Evolutionary conservation across 2,888 invertebrate species (phyloP), one percentile per base, ranked within the genome.

Genomic region (Branchipolynoe longqiensis): DNA sequence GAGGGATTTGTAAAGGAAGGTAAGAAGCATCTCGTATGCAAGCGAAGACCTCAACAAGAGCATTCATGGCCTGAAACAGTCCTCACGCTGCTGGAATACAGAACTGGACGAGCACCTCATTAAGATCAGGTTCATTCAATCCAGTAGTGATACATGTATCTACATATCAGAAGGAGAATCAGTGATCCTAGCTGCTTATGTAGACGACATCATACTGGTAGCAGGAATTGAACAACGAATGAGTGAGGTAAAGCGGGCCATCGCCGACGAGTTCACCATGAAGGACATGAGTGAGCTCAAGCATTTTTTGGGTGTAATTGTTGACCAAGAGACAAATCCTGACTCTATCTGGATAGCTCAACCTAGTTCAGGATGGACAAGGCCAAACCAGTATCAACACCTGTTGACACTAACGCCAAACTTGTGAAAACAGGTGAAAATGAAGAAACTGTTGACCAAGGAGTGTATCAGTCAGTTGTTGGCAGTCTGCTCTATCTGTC

Each of bases 401-500:
- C 59, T 18, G 69, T 73, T 22, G 73, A 62, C 38, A 12, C 59
- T 38, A 38, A 38, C 31, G 18, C 6, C 2, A 58, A 62, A 36
- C 83, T 62, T 3, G 38, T 40, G 4, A 59, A 83, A 83, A 25
- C 62, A 33, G 62, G 18, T 3, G 40, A 38, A 2, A n/a, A 33
- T 18, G 31, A 28, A n/a, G 62, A 33, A 33, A 59, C 59, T 36
- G 38, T 62, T 59, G 62, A 59, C 62, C 12, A 83, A 56, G 56
- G 33, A n/a, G 40, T 58, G 83, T 83, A 36, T 36, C 83, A 83
- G 62, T 83, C 83, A 62, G 83, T 64, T n/a, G 83, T 86, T 28
- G 87, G 87, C 14, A 84, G 84, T 58, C 48, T 87, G 25, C 82
- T 87, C 28, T 86, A 86, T 33, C 31, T 78, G 18, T 86, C 85